Evolutionary conservation across 1,140 invertebrate genomes (phyloP), one percentile per base, ranked within the genome.

Genomic region (Delia radicum): DNA sequence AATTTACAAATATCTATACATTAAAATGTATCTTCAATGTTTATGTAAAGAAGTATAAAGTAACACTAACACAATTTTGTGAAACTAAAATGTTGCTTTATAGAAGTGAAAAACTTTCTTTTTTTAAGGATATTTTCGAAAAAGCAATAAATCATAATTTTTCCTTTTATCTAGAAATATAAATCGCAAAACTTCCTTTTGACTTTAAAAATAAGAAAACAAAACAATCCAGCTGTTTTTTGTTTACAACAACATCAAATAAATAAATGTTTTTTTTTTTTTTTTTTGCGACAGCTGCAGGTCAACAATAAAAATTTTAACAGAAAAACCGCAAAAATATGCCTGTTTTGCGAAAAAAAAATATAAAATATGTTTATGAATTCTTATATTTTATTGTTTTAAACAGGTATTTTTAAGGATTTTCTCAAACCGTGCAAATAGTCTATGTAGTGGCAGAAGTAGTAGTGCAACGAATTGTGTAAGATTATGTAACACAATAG

Each of bases 211-310:
- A 33, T 33, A 42, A 13, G n/a, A 15, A 42, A 15, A 42, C 8
- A 3, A 42, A 42, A 42, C 37, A 15, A n/a, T 42, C 62, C 12
- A 15, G 62, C 62, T 42, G 55, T 18, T 29, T 13, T 65, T 28
- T 3, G 12, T 21, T 65, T 63, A 6, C 10, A 26, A 26, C 61
- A 63, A 18, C 8, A 65, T n/a, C 62, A 29, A 28, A 28, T n/a
- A 28, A 28, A 63, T 33, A 33, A n/a, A n/a, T n/a, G n/a, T n/a
- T n/a, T n/a, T n/a, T n/a, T n/a, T n/a, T n/a, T n/a, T n/a, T n/a
- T 33, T 63, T 63, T 63, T 67, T 69, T 69, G 29, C 65, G 13
- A 69, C 65, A 69, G 65, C 65, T 69, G 65, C 65, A 69, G 29
- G 29, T 69, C 29, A 18, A n/a, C 21, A 5, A 37, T 37, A 1